Evolutionary conservation across 1,140 invertebrate genomes (phyloP).

Genomic region (Anoplolepis gracilipes): DNA sequence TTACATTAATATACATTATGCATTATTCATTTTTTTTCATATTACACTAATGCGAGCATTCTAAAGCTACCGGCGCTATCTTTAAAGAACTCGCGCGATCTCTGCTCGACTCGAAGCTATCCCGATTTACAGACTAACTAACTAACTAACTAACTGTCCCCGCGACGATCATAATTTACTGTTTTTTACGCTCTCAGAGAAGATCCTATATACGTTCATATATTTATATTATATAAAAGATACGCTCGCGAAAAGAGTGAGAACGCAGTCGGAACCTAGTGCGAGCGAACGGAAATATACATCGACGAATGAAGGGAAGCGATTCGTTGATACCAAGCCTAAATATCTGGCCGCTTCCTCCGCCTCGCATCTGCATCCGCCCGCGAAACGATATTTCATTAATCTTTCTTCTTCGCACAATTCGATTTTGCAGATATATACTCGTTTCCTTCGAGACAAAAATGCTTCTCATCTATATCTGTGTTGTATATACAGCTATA

Average conservation of each 20-base stretch:
- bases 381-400: background rate
- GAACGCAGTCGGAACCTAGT: background rate
- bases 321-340: constrained; percentile 18
- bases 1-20: background rate
- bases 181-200: constrained; percentile 45
- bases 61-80: constrained; percentile 34
- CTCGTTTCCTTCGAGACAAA: constrained; percentile 20
- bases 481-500: constrained; percentile 19
- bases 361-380: constrained; percentile 14
- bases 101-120: constrained; percentile 49
- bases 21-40: background rate
- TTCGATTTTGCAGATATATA: background rate
- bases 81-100: constrained; percentile 39
- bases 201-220: constrained; percentile 27
- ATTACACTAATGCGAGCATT: background rate
- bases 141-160: constrained; percentile 14
- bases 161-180: background rate
- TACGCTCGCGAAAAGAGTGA: constrained; percentile 39
- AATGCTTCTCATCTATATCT: constrained; percentile 27
- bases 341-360: constrained; percentile 31
- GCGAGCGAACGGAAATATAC: constrained; percentile 31
- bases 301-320: constrained; percentile 30
- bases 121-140: constrained; percentile 41
- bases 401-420: background rate
- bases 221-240: constrained; percentile 63